Evolutionary conservation across 2,113 vertebrate genomes (phyloP), one percentile per base, ranked within the genome.

Genomic region (Lagopus muta): DNA sequence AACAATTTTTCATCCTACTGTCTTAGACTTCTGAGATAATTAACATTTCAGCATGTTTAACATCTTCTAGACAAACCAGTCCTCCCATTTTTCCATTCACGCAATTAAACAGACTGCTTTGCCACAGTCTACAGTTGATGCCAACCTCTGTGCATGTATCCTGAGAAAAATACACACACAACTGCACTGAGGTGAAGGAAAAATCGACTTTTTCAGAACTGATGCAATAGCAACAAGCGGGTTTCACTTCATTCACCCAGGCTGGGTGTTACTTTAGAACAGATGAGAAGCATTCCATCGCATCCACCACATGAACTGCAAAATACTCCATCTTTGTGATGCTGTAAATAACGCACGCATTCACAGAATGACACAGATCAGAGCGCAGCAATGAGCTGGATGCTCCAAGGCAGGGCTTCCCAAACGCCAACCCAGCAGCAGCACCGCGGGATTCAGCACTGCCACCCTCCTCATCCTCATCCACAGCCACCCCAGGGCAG

Each of bases 261-360:
- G n/a, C n/a, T 50, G 36, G 17, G 36, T 45, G 64, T 24, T 4
- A 48, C 40, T 75, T 48, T 24, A 47, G 57, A 73, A n/a, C 15
- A 73, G 16, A 32, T n/a, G 18, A 19, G 32, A 64, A 40, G 19
- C 34, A 38, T 18, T 61, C 30, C 18, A 19, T 50, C 8, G 8
- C 1, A 0, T 14, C 55, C 8, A 14, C 48, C 10, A 3, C 2
- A 7, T 1, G 17, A 19, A 20, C 2, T 17, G 54, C 21, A 10
- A 4, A 22, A 40, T 10, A 62, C 40, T 14, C 25, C 38, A 7
- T 0, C 14, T 28, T 13, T 5, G 6, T 1, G 45, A 30, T 22
- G 8, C 27, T 20, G 22, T 5, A 24, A 58, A 25, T 7, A 64
- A 64, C 3, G 16, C 25, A 40, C 25, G 28, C 17, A 24, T 28